Evolutionary conservation across 2,797 vertebrate species (phyloP).

Genomic region (Setipinna tenuifilis): DNA sequence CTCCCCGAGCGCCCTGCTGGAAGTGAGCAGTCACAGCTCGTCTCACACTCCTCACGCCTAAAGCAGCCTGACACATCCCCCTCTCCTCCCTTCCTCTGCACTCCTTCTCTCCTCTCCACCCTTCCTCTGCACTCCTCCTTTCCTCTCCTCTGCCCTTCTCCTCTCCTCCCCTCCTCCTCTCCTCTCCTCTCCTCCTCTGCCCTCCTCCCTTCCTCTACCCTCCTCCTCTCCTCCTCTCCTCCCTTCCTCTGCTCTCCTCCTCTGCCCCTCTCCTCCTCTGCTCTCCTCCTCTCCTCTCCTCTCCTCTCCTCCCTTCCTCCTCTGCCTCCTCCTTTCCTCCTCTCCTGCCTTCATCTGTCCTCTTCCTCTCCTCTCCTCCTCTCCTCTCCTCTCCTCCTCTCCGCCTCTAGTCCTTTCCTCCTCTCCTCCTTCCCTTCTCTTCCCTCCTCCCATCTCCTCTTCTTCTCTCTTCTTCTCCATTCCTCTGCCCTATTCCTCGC

Average conservation of each 20-base stretch:
- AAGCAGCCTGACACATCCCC: no score
- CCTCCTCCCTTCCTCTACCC: not conserved
- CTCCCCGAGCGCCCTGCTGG: slow-evolving; percentile 59
- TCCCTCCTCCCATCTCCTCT: not conserved
- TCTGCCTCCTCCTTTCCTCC: not conserved
- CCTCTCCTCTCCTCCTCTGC: not conserved
- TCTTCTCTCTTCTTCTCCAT: no score
- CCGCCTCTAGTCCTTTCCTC: no score
- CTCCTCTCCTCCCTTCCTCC: not conserved
- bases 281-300: not conserved
- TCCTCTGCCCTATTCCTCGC: not conserved
- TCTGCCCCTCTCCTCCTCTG: not conserved
- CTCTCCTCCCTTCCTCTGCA: no score
- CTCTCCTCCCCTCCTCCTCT: not conserved
- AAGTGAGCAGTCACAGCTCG: slow-evolving; percentile 55
- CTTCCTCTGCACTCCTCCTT: no score
- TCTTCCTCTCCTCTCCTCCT: no score
- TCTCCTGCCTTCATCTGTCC: no score
- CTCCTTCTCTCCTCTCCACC: no score
- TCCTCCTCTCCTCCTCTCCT: not conserved
- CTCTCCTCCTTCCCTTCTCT: not conserved
- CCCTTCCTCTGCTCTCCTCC: not conserved
- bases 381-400: no score
- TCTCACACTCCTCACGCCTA: no score
- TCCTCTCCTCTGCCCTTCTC: not conserved